Evolutionary conservation across 2,888 invertebrate genomes (phyloP), one percentile per base, ranked within the genome.

Genomic region (Tenthredo scrophulariae): DNA sequence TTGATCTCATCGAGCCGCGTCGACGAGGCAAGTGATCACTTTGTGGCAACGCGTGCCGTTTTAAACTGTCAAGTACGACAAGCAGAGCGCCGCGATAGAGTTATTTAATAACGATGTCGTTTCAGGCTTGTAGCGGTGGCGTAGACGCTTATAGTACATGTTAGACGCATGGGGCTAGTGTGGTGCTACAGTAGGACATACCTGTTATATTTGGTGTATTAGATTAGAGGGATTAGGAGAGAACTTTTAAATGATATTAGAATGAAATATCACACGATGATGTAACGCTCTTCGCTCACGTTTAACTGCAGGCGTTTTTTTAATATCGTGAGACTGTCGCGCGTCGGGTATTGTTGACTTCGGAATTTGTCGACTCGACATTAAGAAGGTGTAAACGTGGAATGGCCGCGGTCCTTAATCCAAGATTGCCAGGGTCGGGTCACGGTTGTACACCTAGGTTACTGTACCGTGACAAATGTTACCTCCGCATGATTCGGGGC

Each of bases 41-140:
- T 74, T 43, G 43, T 74, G 3, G 43, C 40, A 22, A 74, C 72
- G 72, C 72, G 72, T 74, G 72, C 43, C 72, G 72, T 74, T 43
- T 74, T 18, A 37, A 37, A 33, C 70, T n/a, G 70, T 37, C 62
- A 62, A 37, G 37, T 37, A 33, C 6, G 65, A 65, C 29, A 15
- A 29, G 26, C 5, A 70, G 37, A 3, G n/a, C 70, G 15, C 33
- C 67, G 33, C 26, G 26, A 65, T 10, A n/a, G 54, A 54, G 50
- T 50, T 50, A 6, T 50, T 18, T 50, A 18, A 50, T 50, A 50
- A 50, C 50, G 18, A 50, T 50, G 18, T 46, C 15, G 15, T 15
- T 46, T 10, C 58, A 22, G 6, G 22, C 58, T n/a, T n/a, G n/a
- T n/a, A n/a, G n/a, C n/a, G n/a, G n/a, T n/a, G n/a, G n/a, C n/a